These are phyloP conservation scores for Vidua macroura DNA, from an alignment of 2,113 vertebrate genomes.

Conservation along the genomic window DNA sequence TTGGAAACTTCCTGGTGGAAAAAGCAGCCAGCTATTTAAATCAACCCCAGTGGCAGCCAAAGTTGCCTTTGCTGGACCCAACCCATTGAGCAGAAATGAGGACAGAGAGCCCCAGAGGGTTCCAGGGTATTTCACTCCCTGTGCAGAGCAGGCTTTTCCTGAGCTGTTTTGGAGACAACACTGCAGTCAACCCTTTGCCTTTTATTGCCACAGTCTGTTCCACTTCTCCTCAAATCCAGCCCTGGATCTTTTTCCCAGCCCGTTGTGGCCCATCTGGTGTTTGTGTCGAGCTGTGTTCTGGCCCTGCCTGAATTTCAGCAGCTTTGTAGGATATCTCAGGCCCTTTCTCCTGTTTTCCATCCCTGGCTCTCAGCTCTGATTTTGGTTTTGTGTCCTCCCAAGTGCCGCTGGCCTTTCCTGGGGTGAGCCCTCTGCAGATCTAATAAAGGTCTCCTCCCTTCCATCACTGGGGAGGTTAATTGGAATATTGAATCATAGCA, in stretches of 20 bases:
- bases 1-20: not conserved
- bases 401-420: not conserved
- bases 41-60: not conserved
- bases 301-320: not conserved
- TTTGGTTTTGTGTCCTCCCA: not conserved
- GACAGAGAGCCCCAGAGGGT: not conserved
- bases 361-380: not conserved
- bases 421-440: not conserved
- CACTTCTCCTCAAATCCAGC: not conserved
- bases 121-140: not conserved
- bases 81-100: not conserved
- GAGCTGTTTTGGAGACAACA: not conserved
- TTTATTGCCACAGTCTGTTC: conserved; percentile 56
- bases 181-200: not conserved
- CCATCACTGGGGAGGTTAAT: not conserved
- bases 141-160: not conserved
- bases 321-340: not conserved
- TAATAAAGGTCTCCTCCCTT: conserved; percentile 8
- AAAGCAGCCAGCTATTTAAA: not conserved
- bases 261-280: conserved; percentile 35
- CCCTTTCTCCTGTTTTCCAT: not conserved
- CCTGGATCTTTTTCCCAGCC: conserved; percentile 35
- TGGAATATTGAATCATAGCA: not conserved
- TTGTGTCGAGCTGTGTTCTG: not conserved
- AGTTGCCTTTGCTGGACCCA: not conserved